phyloP scores from a whole-genome alignment of 2,888 invertebrate genomes.

The Mellilla xanthometata region DNA sequence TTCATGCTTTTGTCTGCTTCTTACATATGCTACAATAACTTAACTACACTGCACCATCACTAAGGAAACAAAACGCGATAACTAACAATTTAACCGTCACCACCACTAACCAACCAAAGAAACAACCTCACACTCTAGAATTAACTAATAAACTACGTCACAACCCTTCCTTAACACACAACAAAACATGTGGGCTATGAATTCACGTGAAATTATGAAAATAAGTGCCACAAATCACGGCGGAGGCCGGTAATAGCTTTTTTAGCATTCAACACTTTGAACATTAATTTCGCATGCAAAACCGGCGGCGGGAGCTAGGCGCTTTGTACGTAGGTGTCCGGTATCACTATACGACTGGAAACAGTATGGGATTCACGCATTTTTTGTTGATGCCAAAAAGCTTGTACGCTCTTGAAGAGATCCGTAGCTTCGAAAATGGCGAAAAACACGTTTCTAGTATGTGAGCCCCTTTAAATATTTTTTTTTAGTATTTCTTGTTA shows the following conservation, averaged over 20 bases:
- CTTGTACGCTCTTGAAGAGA: too few relatives aligned
- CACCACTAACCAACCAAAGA: background rate
- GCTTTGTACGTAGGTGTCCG: constrained; percentile 16
- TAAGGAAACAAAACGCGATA: background rate
- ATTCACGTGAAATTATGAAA: constrained; percentile 26
- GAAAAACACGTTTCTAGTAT: too few relatives aligned
- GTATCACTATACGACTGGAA: background rate
- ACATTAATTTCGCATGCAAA: constrained; percentile 33
- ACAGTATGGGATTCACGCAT: constrained; percentile 8
- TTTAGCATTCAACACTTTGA: constrained; percentile 33
- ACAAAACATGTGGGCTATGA: constrained; percentile 8
- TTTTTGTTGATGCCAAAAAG: too few relatives aligned
- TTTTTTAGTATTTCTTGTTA: too few relatives aligned
- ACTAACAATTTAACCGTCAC: background rate
- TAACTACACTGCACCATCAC: too few relatives aligned
- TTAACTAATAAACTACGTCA: background rate
- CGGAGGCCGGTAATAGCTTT: constrained; percentile 27
- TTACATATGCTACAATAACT: too few relatives aligned
- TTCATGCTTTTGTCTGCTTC: too few relatives aligned
- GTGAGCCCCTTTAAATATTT: too few relatives aligned
- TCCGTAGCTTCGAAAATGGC: too few relatives aligned
- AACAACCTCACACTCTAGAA: background rate
- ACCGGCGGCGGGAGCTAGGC: constrained; percentile 25
- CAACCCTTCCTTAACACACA: background rate
- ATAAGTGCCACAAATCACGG: constrained; percentile 26